phyloP scores from a whole-genome alignment of 1,140 invertebrate genomes.

The Triops cancriformis region DNA sequence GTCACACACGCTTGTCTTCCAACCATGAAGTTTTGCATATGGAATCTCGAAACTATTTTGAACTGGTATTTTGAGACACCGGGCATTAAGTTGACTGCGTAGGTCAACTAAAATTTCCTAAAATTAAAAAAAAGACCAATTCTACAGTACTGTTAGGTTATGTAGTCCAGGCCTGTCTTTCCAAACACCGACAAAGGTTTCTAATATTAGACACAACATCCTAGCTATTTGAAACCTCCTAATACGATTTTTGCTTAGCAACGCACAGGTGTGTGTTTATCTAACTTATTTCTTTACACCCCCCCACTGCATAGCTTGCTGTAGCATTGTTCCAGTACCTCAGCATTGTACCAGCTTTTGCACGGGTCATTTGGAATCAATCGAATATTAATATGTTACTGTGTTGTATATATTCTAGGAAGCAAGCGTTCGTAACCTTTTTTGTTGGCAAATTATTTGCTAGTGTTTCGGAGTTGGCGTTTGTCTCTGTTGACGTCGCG shows the following conservation, averaged over 20 bases:
- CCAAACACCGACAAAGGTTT: background rate
- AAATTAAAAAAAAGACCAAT: background rate
- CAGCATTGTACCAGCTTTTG: no score
- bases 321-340: background rate
- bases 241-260: background rate
- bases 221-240: background rate
- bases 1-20: no score
- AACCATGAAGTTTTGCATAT: no score
- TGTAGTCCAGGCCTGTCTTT: background rate
- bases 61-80: no score
- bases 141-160: background rate
- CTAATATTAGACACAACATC: constrained; percentile 1
- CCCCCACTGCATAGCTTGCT: background rate
- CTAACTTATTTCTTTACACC: background rate
- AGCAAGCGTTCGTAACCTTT: background rate
- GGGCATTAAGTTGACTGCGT: background rate
- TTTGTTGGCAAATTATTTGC: background rate
- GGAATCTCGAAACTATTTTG: no score
- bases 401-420: background rate
- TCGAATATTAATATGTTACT: no score
- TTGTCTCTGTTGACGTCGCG: background rate
- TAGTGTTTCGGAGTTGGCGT: constrained; percentile 1
- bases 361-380: no score
- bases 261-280: background rate
- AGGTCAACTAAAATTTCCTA: background rate